These are phyloP conservation scores for Trachythela sp. DNA, from an alignment of 64 coral and sea anemone genomes.

Conservation along the genomic window DNA sequence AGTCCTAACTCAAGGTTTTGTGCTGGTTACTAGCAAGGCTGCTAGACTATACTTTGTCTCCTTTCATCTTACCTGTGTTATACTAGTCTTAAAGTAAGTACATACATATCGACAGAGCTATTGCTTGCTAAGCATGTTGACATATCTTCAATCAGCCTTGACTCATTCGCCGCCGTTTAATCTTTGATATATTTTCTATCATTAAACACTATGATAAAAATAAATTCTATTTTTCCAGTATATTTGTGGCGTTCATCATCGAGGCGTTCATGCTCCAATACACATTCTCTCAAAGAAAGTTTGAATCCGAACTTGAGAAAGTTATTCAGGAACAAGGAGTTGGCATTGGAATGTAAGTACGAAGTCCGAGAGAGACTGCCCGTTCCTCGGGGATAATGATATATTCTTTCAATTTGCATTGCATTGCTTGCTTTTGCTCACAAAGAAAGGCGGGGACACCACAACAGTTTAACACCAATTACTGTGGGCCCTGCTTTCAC, in stretches of 20 bases:
- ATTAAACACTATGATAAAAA: too few species aligned
- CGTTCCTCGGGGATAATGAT: too few species aligned
- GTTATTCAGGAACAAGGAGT: slow-evolving; percentile 86
- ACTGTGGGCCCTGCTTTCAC: too few species aligned
- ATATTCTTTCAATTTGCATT: too few species aligned
- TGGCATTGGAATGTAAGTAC: slow-evolving; percentile 73
- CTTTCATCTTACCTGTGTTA: slow-evolving; percentile 86
- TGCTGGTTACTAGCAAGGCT: slow-evolving; percentile 68
- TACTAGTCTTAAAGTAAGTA: slow-evolving; percentile 93
- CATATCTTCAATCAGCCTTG: too few species aligned
- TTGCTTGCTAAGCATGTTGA: not conserved
- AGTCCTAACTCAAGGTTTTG: slow-evolving; percentile 92
- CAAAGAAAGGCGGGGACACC: not conserved
- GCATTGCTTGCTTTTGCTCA: too few species aligned
- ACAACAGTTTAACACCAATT: too few species aligned
- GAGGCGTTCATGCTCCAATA: slow-evolving; percentile 94
- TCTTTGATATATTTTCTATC: too few species aligned
- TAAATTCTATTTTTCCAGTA: slow-evolving; percentile 38
- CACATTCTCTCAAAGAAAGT: slow-evolving; percentile 73
- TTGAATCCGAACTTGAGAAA: slow-evolving; percentile 71
- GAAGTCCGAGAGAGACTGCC: too few species aligned
- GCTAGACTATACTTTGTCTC: slow-evolving; percentile 90
- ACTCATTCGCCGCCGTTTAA: too few species aligned
- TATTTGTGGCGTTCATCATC: slow-evolving; percentile 91
- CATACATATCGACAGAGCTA: not conserved